A percentile compares a stretch with the other conserved stretches of the same genome.
Conservation (phyloP, 1,140 invertebrate species). For the Penaeus japonicus region DNA sequence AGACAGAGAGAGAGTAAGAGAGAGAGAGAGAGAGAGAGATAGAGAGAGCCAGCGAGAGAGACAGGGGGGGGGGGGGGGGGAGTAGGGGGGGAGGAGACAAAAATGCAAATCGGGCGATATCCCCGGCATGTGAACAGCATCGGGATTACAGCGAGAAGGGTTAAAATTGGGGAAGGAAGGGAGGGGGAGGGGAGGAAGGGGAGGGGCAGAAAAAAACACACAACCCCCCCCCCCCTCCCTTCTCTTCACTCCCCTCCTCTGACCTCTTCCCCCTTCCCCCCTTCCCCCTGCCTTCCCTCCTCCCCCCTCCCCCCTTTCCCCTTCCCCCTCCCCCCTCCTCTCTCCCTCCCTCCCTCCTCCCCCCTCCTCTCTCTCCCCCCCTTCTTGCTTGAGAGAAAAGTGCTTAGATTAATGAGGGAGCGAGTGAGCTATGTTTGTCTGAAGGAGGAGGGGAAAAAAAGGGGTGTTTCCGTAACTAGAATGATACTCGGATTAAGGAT, state of each 20-base stretch:
- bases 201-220: no score
- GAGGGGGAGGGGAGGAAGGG: no score
- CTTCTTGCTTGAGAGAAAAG: background rate
- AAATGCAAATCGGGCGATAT: background rate
- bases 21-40: background rate
- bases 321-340: background rate
- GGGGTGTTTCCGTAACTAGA: slow-evolving; percentile 26
- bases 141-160: slow-evolving; percentile 7
- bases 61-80: background rate
- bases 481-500: slow-evolving; percentile 40
- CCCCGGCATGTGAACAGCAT: slow-evolving; percentile 16
- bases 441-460: background rate
- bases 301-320: background rate
- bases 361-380: background rate
- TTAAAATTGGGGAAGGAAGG: background rate
- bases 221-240: no score
- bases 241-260: no score
- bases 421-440: slow-evolving; percentile 37
- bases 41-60: background rate
- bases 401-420: slow-evolving; percentile 38
- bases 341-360: background rate
- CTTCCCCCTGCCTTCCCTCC: background rate
- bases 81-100: background rate
- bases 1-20: no score
- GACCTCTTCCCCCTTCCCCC: no score